These are phyloP conservation scores for Holocentrus rufus DNA, from an alignment of 2,797 vertebrate species.

Conservation along the genomic window DNA sequence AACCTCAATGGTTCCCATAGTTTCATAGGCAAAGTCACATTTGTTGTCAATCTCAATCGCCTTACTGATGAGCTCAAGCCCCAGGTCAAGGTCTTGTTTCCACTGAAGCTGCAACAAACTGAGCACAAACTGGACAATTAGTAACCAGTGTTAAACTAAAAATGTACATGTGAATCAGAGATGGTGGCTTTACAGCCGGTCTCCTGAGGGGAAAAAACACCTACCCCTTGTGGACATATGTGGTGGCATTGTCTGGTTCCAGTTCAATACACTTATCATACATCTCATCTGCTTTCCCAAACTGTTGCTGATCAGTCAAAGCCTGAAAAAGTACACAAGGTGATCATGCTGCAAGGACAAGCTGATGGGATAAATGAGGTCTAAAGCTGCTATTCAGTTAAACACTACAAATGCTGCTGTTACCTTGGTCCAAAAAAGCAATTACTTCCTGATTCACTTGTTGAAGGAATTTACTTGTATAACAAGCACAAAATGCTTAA, in stretches of 20 bases:
- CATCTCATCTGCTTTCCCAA: conserved; percentile 99
- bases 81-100: conserved; percentile 98
- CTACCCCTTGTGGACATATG: conserved; percentile 99
- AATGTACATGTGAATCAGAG: not conserved
- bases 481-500: not conserved
- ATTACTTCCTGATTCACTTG: not conserved
- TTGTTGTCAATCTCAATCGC: conserved; percentile 99
- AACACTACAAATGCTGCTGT: not conserved
- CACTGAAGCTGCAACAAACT: conserved; percentile 99
- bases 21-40: conserved; percentile 99
- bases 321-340: conserved; percentile 83
- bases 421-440: not conserved
- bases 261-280: conserved; percentile 99
- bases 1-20: conserved; percentile 99
- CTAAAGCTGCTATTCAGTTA: not conserved
- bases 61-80: conserved; percentile 97
- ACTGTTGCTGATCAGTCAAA: conserved; percentile 98
- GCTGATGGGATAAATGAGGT: not conserved
- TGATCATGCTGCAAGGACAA: not conserved
- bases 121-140: conserved; percentile 44
- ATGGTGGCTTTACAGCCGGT: not conserved
- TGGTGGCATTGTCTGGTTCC: conserved; percentile 98
- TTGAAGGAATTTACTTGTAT: not conserved
- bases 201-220: conserved; percentile 22
- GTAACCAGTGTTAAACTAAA: not conserved